Conservation (phyloP, 2,113 vertebrate genomes). For the Nycticebus coucang region DNA sequence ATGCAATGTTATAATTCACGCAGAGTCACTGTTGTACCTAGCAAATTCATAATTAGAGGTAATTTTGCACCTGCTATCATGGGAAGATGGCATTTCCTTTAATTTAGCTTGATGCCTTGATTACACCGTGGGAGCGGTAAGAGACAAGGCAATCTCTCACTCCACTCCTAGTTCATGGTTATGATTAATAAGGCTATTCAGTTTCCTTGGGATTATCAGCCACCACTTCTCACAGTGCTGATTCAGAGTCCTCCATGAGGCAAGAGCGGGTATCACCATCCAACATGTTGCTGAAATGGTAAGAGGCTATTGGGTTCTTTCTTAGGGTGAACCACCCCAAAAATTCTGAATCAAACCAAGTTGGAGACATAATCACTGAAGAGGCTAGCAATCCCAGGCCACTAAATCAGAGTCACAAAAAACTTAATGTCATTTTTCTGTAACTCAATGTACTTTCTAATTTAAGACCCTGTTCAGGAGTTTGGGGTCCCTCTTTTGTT, state of each 20-base stretch:
- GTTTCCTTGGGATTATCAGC: constrained; percentile 18
- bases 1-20: constrained; percentile 80
- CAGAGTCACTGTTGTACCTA: constrained; percentile 83
- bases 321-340: neutral
- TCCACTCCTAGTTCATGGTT: constrained; percentile 65
- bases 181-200: constrained; percentile 61
- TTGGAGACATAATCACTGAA: neutral
- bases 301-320: neutral
- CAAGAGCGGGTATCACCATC: rapidly evolving
- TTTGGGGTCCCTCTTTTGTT: neutral
- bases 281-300: neutral
- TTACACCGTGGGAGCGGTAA: constrained; percentile 80
- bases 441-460: neutral
- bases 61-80: constrained; percentile 86
- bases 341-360: neutral
- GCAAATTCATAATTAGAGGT: constrained; percentile 84
- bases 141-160: constrained; percentile 73
- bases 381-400: neutral
- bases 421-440: neutral
- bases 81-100: constrained; percentile 80
- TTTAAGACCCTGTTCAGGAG: neutral
- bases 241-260: neutral
- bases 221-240: neutral
- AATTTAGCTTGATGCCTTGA: constrained; percentile 84
- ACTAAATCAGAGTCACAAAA: neutral